Base-by-base conservation (phyloP, 2,797 vertebrate genomes). In the Iguana delicatissima region DNA sequence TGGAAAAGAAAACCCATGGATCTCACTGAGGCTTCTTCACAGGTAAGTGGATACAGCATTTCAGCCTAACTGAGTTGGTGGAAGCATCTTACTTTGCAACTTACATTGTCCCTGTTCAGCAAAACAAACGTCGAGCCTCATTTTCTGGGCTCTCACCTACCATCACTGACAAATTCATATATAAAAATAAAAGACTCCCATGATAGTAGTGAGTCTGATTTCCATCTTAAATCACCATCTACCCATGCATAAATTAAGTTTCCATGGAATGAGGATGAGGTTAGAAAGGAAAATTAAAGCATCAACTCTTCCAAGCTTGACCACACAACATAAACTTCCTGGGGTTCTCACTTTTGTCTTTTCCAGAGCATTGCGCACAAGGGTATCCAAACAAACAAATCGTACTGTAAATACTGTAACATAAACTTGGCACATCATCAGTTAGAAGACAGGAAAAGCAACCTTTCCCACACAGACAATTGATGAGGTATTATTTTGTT, bases 341-440 rank as follows among this genome's bases (percentile, higher is more conserved):
- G 89, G 88, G 89, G 94, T 85, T 95, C 88, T 91, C 50, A 92
- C 91, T 93, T 92, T 90, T 95, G 94, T 94, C 62, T 94, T 94
- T 93, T 91, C 91, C 91, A 85, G 88, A 93, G 93, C 88, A 91
- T 92, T 86, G 92, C 52, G 73, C 80, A 93, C 46, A 93, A 94
- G 93, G 69, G 91, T 90, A 95, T 95, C 92, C 93, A 96, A 96
- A 95, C 93, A 96, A 96, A 93, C 92, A 96, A 96, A 91, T 81
- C 89, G 88, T 85, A 84, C 38, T 93, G 93, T 95, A 95, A 96
- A 95, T 94, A 92, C 67, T 89, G 85, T 94, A 93, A 93, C 92
- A 93, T 94, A 94, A 95, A 95, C 96, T 95, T 95, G 95, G 94
- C 92, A 38, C 73, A 73, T 88, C 89, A 94, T 94, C 95, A 95